These are phyloP conservation scores for Abramis brama DNA, from an alignment of 2,113 vertebrate genomes.

Conservation along the genomic window DNA sequence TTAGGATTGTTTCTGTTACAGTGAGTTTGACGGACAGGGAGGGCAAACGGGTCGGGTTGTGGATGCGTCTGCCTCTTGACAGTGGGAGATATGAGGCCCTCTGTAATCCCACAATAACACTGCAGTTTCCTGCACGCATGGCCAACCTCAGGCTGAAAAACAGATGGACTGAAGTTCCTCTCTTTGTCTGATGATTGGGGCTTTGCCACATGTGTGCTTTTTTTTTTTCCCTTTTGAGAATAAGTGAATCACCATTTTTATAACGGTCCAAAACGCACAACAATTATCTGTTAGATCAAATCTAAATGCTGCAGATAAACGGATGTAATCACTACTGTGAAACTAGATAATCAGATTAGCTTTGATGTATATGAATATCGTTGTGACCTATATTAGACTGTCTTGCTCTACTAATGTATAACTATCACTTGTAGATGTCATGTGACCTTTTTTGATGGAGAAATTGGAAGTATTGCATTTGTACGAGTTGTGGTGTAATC, in stretches of 20 bases:
- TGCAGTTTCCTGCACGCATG: constrained; percentile 63
- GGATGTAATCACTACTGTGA: background rate
- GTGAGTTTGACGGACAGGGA: constrained; percentile 59
- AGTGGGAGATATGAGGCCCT: constrained; percentile 65
- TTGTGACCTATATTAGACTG: background rate
- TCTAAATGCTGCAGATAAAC: constrained; percentile 19
- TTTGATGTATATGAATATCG: constrained; percentile 24
- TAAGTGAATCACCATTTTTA: background rate
- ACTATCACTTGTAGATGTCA: background rate
- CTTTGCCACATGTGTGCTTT: constrained; percentile 16
- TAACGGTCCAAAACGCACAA: constrained; percentile 5
- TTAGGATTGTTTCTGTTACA: constrained; percentile 8
- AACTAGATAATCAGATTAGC: constrained; percentile 27
- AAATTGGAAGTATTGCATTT: background rate
- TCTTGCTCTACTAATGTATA: background rate
- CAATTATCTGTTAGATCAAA: background rate
- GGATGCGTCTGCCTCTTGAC: constrained; percentile 55
- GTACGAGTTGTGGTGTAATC: constrained; percentile 1
- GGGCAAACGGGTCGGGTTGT: constrained; percentile 42
- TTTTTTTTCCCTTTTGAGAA: constrained; percentile 44
- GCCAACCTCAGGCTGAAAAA: constrained; percentile 67
- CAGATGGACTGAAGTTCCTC: constrained; percentile 73
- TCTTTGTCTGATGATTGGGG: constrained; percentile 66
- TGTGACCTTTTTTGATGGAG: background rate
- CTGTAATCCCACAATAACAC: constrained; percentile 65